Conservation (phyloP, 2,888 invertebrate genomes). For the Archips crataeganus region DNA sequence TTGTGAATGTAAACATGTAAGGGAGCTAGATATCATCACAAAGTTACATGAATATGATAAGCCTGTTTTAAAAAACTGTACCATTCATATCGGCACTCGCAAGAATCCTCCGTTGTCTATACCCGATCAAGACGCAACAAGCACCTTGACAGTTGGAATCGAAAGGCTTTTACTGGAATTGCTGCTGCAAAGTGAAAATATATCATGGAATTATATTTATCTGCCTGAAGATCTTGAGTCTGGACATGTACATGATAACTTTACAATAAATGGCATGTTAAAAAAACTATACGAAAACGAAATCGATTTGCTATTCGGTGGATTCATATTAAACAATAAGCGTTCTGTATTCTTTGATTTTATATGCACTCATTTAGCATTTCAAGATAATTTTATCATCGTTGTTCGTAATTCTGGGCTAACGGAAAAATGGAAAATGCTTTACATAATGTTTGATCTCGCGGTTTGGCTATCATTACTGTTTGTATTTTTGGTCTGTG, state of each 20-base stretch:
- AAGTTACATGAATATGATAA: neutral
- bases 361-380: constrained; percentile 33
- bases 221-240: constrained; percentile 10
- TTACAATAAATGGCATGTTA: constrained; percentile 37
- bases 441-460: constrained; percentile 33
- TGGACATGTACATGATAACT: constrained; percentile 34
- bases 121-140: neutral
- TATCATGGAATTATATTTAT: constrained; percentile 35
- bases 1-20: constrained; percentile 31
- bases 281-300: constrained; percentile 30
- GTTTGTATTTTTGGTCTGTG: constrained; percentile 17
- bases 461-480: constrained; percentile 29
- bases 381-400: constrained; percentile 31
- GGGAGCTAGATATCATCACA: neutral
- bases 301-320: constrained; percentile 38
- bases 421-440: constrained; percentile 40
- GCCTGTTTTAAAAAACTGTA: constrained; percentile 34
- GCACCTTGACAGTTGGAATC: constrained; percentile 30
- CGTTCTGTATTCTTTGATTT: constrained; percentile 32
- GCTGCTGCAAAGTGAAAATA: constrained; percentile 17
- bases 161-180: constrained; percentile 35
- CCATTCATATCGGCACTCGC: constrained; percentile 34
- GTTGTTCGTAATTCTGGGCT: constrained; percentile 19
- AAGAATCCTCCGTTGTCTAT: constrained; percentile 36
- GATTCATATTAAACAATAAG: constrained; percentile 28